A percentile compares a stretch with the other conserved stretches of the same genome.
Evolutionary conservation across 2,888 invertebrate genomes (phyloP).

Genomic region (Saturnia japonica): DNA sequence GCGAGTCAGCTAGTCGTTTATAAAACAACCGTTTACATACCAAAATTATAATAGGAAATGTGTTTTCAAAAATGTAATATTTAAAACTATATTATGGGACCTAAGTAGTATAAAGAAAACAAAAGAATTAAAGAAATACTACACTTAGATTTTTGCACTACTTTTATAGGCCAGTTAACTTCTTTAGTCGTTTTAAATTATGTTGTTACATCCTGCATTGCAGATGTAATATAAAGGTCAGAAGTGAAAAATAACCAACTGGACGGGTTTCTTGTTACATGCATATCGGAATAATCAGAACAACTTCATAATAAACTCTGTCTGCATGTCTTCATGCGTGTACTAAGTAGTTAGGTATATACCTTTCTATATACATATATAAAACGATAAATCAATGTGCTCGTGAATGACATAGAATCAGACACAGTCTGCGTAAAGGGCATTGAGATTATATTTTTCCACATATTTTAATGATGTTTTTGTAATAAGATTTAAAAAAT

Average conservation of each 20-base stretch:
- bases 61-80: too few relatives aligned
- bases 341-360: slow-evolving; percentile 6
- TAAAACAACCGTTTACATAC: too few relatives aligned
- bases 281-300: slow-evolving; percentile 20
- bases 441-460: neutral
- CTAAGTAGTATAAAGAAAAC: neutral
- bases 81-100: neutral
- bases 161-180: slow-evolving; percentile 2
- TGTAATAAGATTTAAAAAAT: neutral
- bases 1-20: too few relatives aligned
- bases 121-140: neutral
- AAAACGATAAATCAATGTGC: neutral
- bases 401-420: slow-evolving; percentile 2
- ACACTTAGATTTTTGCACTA: neutral
- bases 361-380: neutral
- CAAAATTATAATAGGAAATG: too few relatives aligned
- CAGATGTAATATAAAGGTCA: slow-evolving; percentile 14
- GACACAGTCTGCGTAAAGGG: neutral
- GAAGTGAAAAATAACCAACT: slow-evolving; percentile 20
- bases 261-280: slow-evolving; percentile 16
- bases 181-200: slow-evolving; percentile 4
- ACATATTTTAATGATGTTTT: neutral
- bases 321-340: neutral
- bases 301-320: slow-evolving; percentile 17
- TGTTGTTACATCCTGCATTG: slow-evolving; percentile 3